These are phyloP conservation scores for Melanotaenia trifasciata DNA, from an alignment of 2,797 vertebrate genomes.

Conservation along the genomic window DNA sequence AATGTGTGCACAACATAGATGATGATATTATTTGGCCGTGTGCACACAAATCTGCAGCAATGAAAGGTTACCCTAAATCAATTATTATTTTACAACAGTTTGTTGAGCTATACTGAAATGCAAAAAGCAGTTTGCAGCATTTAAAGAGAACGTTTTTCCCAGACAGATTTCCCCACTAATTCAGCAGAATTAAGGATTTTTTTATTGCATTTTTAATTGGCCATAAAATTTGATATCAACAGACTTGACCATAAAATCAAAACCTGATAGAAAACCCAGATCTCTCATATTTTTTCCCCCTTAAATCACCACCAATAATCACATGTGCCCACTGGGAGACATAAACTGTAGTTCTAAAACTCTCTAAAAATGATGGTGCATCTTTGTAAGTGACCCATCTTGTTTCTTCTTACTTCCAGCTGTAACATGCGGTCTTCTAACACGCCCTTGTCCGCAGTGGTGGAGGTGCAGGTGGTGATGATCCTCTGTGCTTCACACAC, in stretches of 20 bases:
- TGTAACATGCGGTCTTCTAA: constrained; percentile 94
- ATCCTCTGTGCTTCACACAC: constrained; percentile 89
- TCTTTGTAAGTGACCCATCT: constrained; percentile 4
- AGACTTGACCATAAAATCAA: background rate
- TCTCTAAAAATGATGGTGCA: background rate
- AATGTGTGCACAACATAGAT: background rate
- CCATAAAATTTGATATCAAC: background rate
- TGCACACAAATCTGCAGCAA: background rate
- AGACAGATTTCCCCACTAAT: background rate
- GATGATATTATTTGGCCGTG: background rate
- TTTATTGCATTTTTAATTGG: background rate
- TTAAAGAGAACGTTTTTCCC: background rate
- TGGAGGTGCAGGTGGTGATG: constrained; percentile 89
- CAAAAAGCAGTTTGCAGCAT: background rate
- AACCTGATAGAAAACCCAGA: background rate
- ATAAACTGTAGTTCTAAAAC: background rate
- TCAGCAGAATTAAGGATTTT: background rate
- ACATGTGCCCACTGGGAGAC: background rate
- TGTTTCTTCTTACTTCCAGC: constrained; percentile 86
- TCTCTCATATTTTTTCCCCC: too few species aligned
- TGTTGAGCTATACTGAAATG: background rate
- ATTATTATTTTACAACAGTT: background rate
- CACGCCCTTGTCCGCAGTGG: constrained; percentile 91
- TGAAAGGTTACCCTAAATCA: background rate
- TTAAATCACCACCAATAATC: background rate